These are phyloP conservation scores for Anastrepha ludens DNA, from an alignment of 1,140 invertebrate species.

Conservation along the genomic window DNA sequence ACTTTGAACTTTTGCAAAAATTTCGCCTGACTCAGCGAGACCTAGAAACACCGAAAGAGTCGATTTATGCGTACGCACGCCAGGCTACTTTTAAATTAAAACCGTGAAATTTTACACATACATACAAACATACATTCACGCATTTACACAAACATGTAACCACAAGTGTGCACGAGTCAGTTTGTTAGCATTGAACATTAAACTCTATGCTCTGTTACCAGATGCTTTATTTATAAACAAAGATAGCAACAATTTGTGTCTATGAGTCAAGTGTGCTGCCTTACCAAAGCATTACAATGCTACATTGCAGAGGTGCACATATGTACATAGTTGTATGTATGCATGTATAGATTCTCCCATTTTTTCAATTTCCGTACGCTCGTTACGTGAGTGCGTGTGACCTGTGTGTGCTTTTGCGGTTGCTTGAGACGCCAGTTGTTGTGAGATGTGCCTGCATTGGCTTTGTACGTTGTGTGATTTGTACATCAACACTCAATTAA, in stretches of 20 bases:
- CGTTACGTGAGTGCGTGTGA: background rate
- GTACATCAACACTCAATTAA: slow-evolving; percentile 38
- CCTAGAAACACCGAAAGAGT: background rate
- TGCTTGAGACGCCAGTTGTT: background rate
- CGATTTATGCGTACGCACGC: background rate
- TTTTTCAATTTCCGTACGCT: background rate
- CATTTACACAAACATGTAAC: background rate
- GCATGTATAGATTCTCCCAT: background rate
- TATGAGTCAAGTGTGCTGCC: slow-evolving; percentile 20
- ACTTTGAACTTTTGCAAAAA: slow-evolving; percentile 19
- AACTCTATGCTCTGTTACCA: background rate
- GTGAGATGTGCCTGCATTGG: background rate
- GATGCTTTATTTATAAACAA: slow-evolving; percentile 14
- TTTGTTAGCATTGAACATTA: background rate
- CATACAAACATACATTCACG: background rate
- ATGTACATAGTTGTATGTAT: background rate
- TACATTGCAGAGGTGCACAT: background rate
- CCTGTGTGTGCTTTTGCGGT: background rate
- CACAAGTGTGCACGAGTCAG: background rate
- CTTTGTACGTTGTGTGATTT: background rate
- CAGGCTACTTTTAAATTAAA: slow-evolving; percentile 2
- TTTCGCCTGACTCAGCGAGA: background rate
- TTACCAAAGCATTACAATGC: background rate
- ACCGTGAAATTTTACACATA: background rate
- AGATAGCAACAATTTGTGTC: background rate